phyloP scores from a whole-genome alignment of 2,888 invertebrate species.

The Aleiodes leptofemur region DNA sequence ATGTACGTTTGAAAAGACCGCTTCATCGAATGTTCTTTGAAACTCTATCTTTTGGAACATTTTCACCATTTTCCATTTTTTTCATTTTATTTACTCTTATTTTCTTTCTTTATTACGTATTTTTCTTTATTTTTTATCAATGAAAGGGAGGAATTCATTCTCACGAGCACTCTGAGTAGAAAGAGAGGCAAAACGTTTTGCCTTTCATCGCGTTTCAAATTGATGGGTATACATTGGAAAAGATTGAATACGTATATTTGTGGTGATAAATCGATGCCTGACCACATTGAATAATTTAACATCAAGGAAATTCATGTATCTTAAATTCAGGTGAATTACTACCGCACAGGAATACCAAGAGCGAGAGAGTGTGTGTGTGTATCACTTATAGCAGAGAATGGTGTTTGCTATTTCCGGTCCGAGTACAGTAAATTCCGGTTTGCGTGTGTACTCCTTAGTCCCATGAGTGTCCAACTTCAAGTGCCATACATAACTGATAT shows the following conservation, averaged over 20 bases:
- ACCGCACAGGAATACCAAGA: not conserved
- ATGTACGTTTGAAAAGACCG: constrained; percentile 15
- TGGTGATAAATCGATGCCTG: constrained; percentile 10
- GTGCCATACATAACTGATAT: too few relatives aligned
- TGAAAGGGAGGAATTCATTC: constrained; percentile 6
- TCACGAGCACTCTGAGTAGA: constrained; percentile 1
- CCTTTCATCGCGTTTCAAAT: constrained; percentile 16
- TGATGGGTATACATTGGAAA: constrained; percentile 28
- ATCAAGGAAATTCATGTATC: not conserved
- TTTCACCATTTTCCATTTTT: constrained; percentile 29
- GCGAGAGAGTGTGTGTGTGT: not conserved
- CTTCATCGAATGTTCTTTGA: constrained; percentile 31
- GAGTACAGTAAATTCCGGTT: constrained; percentile 13
- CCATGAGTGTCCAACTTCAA: not conserved
- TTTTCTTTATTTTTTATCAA: not conserved
- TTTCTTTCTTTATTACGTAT: not conserved
- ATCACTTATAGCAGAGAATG: not conserved
- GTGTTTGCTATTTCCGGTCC: constrained; percentile 18
- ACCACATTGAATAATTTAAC: constrained; percentile 15
- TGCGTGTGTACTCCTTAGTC: not conserved
- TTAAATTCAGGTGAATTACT: constrained; percentile 8
- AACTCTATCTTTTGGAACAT: constrained; percentile 30
- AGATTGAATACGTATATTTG: constrained; percentile 7
- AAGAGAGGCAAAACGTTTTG: constrained; percentile 15
- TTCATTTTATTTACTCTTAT: not conserved